These are phyloP conservation scores for Varecia variegata DNA, from an alignment of 2,797 vertebrate genomes.

Conservation along the genomic window DNA sequence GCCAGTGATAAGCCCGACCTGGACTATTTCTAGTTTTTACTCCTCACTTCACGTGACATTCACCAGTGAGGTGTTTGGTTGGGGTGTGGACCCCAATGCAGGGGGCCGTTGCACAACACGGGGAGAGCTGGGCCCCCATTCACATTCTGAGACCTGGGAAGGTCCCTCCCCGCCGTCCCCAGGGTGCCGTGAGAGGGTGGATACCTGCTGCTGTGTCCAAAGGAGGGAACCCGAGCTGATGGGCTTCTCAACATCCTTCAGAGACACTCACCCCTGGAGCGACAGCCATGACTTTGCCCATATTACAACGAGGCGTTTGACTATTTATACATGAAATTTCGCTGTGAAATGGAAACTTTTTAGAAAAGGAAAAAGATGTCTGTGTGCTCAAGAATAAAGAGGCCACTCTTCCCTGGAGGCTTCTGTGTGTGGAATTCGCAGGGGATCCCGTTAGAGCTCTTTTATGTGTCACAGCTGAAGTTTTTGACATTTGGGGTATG, in stretches of 20 bases:
- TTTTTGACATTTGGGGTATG: neutral
- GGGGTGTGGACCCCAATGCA: neutral
- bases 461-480: neutral
- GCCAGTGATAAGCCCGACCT: neutral
- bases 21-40: too few species aligned
- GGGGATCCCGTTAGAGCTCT: neutral
- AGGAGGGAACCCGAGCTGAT: neutral
- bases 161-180: neutral
- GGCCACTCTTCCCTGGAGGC: neutral
- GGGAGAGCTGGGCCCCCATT: accelerated
- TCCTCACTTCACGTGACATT: neutral
- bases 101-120: accelerated
- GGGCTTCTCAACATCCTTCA: neutral
- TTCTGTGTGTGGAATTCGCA: neutral
- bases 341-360: neutral
- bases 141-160: neutral
- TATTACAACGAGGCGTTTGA: neutral
- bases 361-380: neutral
- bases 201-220: too few species aligned
- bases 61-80: neutral
- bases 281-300: neutral
- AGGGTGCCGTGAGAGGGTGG: too few species aligned
- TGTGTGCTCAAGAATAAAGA: neutral
- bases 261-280: accelerated
- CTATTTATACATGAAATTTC: neutral